phyloP scores from a whole-genome alignment of 2,113 vertebrate species.

The Notarius quadriscutis region DNA sequence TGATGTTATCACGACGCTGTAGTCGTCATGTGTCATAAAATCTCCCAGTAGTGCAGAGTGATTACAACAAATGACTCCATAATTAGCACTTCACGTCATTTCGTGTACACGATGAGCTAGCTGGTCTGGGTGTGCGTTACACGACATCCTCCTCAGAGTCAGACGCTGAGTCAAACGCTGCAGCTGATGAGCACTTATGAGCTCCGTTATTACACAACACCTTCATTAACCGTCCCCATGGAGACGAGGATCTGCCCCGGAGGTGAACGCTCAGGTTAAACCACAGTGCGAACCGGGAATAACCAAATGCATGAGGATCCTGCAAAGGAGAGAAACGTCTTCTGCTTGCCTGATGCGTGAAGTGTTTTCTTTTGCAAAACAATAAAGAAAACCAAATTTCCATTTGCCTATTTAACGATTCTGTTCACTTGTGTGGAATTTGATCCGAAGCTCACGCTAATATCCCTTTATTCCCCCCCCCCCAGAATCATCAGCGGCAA shows the following conservation, averaged over 20 bases:
- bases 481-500: not conserved
- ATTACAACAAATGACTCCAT: not conserved
- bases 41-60: not conserved
- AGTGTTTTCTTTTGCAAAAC: not conserved
- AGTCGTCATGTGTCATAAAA: not conserved
- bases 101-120: not conserved
- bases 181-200: slow-evolving; percentile 14
- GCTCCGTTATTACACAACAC: slow-evolving; percentile 32
- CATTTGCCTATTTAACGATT: not conserved
- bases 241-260: not conserved
- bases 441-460: not conserved
- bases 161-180: slow-evolving; percentile 40
- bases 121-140: not conserved
- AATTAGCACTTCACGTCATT: not conserved
- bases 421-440: not conserved
- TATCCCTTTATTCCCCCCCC: no score
- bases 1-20: no score
- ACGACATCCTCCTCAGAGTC: slow-evolving; percentile 23
- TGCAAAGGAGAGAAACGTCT: not conserved
- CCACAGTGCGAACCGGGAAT: slow-evolving; percentile 6
- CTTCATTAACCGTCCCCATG: slow-evolving; percentile 1
- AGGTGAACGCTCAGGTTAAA: not conserved
- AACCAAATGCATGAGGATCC: not conserved
- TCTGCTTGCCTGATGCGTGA: not conserved
- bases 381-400: not conserved